Base-by-base conservation (phyloP, 2,113 vertebrate species). In the Mugil cephalus region DNA sequence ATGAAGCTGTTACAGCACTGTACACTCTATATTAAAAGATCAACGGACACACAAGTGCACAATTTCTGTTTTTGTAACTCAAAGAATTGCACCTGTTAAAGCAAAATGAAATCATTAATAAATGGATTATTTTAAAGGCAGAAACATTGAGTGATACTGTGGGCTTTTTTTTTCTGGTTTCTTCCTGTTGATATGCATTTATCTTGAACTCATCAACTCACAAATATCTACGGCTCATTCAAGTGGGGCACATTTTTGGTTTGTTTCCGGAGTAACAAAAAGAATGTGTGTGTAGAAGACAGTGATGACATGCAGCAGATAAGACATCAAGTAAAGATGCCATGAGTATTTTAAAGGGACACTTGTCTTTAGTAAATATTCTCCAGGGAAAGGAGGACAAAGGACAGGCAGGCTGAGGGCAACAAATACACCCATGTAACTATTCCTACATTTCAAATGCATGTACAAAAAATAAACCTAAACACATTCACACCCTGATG, bases 401-500 rank as follows among this genome's bases (percentile, higher is more conserved):
- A 30, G 8, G n/a, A 10, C 18, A 14, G 1, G 9, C 10, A 19
- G 12, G 7, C n/a, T 7, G 1, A 65, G 12, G 18, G 8, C 13
- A 47, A 14, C 24, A 46, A 64, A 65, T 69, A 74, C 46, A 34
- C 63, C 62, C 48, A 2, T 43, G 10, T 6, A n/a, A 68, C 24
- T 39, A 76, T 62, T 81, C 35, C 56, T 6, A 54, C 11, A 54
- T 51, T 71, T 5, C 66, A 71, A 70, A 73, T 56, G 8, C 13
- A 48, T 7, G 9, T 14, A 65, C 3, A 7, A 14, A 5, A 54
- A 52, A 15, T 64, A 69, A 66, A 77, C 30, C 30, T 58, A 18
- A 56, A 86, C 45, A 72, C 40, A 58, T 13, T 24, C 90, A 89
- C 91, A 70, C 90, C 89, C 85, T 56, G 43, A 69, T 34, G 2